Percentiles rank a stretch among this genome's conserved stretches.
These are phyloP conservation scores for Idaea straminata DNA, from an alignment of 2,888 invertebrate genomes.

Conservation along the genomic window DNA sequence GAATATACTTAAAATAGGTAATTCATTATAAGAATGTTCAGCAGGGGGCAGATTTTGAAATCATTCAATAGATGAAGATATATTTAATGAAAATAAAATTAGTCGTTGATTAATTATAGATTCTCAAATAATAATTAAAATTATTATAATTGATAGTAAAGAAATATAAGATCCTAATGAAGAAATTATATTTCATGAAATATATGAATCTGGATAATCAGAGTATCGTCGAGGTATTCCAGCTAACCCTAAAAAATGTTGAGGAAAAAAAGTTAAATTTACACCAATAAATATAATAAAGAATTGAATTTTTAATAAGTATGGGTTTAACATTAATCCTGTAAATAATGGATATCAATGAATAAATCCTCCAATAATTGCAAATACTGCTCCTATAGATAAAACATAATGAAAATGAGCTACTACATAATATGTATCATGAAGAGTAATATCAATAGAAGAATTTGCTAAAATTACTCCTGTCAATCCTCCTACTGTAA, in stretches of 20 bases:
- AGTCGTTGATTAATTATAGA: conserved; percentile 76
- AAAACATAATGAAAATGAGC: conserved; percentile 91
- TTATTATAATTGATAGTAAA: conserved; percentile 77
- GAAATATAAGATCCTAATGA: conserved; percentile 85
- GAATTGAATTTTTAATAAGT: conserved; percentile 85
- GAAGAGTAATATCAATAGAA: conserved; percentile 87
- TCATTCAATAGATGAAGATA: conserved; percentile 82
- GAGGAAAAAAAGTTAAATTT: conserved; percentile 90
- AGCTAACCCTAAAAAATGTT: conserved; percentile 82
- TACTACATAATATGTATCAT: conserved; percentile 92
- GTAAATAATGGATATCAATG: conserved; percentile 86
- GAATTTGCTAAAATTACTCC: conserved; percentile 86
- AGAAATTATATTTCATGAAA: conserved; percentile 84
- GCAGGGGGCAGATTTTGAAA: conserved; percentile 77
- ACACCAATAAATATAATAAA: conserved; percentile 86
- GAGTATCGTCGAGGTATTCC: conserved; percentile 88
- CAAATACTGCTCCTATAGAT: conserved; percentile 89
- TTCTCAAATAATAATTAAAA: conserved; percentile 83
- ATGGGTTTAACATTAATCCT: conserved; percentile 80
- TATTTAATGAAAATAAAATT: conserved; percentile 69
- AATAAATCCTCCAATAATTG: conserved; percentile 86
- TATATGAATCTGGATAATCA: conserved; percentile 84
- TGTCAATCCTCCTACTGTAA: conserved; percentile 87
- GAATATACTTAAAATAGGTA: conserved; percentile 80
- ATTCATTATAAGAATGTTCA: conserved; percentile 81